These are phyloP conservation scores for Drymonia ruficornis DNA, from an alignment of 2,888 invertebrate species.

Conservation along the genomic window DNA sequence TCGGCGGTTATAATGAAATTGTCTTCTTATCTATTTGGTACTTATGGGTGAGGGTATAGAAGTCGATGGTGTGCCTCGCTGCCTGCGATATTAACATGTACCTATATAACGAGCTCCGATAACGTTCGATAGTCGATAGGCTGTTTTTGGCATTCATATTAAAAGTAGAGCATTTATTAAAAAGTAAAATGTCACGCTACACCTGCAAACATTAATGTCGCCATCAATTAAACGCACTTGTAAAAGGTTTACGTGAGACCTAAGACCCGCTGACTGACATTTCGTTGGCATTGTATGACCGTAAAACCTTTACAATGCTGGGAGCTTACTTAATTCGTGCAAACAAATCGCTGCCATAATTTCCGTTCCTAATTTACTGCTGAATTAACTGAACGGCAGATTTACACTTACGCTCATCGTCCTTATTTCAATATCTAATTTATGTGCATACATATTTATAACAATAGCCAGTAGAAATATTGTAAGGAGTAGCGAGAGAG, in stretches of 20 bases:
- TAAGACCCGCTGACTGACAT: background rate
- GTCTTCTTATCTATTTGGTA: constrained; percentile 28
- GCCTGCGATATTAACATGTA: constrained; percentile 15
- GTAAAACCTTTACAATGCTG: background rate
- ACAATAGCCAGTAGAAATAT: constrained; percentile 64
- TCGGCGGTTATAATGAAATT: constrained; percentile 36
- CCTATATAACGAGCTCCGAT: constrained; percentile 8
- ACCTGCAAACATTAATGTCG: background rate
- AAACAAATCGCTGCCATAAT: background rate
- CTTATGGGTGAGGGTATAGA: constrained; percentile 22
- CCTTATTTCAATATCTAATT: constrained; percentile 54
- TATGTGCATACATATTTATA: constrained; percentile 66
- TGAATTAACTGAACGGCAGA: constrained; percentile 12
- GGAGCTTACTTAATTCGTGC: background rate
- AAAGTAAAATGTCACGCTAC: background rate
- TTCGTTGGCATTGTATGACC: background rate
- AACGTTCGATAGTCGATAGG: constrained; percentile 4
- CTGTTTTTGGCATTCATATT: background rate
- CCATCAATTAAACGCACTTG: background rate
- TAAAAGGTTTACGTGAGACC: background rate
- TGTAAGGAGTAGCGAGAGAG: constrained; percentile 74
- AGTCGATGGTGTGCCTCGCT: constrained; percentile 17
- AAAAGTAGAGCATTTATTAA: background rate
- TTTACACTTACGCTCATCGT: constrained; percentile 20
- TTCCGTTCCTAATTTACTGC: constrained; percentile 4